Base-by-base conservation (phyloP, 2,113 vertebrate species). In the Ophthalmolycus amberensis region DNA sequence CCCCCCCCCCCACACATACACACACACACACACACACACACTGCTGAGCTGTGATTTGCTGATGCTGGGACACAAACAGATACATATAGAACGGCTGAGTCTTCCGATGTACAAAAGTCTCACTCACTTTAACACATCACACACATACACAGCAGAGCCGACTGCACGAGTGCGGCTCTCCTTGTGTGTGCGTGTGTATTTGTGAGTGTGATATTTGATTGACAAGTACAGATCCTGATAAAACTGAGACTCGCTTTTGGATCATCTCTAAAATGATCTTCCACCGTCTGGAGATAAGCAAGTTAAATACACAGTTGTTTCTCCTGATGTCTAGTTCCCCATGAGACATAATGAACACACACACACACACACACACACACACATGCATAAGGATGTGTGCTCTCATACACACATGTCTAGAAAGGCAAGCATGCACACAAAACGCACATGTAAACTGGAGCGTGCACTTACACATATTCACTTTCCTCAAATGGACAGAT, bases 261-360 rank as follows among this genome's bases (percentile, higher is more conserved):
- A 91, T 89, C 54, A 75, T 91, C 83, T 88, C 80, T 75, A 84
- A 91, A 89, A 89, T 91, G 87, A 92, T 92, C 86, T 83, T 88
- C 79, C 85, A 77, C 92, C 93, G 94, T 95, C 94, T 95, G 93
- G 91, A 94, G 90, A 91, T 89, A 88, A 95, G 88, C 85, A 94
- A 94, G 93, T 94, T 95, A 95, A 95, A 94, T 85, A 94, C 89
- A 93, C 94, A 94, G 91, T 93, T 90, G 93, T 93, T 93, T 88
- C 92, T 93, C 93, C 89, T 95, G 91, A 93, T 94, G 94, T 88
- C 90, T 92, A 7, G 72, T 85, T 81, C 92, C 92, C 77, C 67
- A 15, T 75, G 92, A 93, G 93, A 94, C 66, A 73, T 59, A 6
- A 59, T n/a, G 29, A 40, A 52, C 64, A 70, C 52, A 54, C 85